These are phyloP conservation scores for Drosophila prolongata DNA, from an alignment of 2,888 invertebrate species.

Conservation along the genomic window DNA sequence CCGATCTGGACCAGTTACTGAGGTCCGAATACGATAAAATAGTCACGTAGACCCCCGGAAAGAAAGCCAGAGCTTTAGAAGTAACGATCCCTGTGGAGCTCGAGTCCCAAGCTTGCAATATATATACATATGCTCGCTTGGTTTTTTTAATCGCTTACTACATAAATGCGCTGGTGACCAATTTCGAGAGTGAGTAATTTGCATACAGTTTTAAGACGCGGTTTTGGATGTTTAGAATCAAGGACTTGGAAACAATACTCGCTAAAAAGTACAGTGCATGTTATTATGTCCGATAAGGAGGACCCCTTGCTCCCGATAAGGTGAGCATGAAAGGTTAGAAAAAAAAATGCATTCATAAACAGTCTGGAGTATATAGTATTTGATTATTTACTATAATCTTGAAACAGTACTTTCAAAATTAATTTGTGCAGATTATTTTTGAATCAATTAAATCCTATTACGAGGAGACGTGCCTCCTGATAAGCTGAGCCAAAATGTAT, in stretches of 20 bases:
- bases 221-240: conserved; percentile 55
- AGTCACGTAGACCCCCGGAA: conserved; percentile 64
- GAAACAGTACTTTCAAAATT: conserved; percentile 34
- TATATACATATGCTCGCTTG: neutral
- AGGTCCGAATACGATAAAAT: conserved; percentile 15
- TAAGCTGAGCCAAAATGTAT: neutral
- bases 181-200: conserved; percentile 9
- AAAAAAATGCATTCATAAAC: conserved; percentile 30
- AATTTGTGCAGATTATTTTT: conserved; percentile 74
- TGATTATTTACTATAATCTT: no score
- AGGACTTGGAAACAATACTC: conserved; percentile 35
- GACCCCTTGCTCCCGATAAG: neutral
- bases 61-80: neutral
- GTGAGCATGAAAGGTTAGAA: neutral
- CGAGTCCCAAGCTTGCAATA: neutral
- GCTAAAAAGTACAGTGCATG: conserved; percentile 6
- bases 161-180: neutral
- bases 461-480: neutral
- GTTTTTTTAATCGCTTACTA: neutral
- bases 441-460: conserved; percentile 51
- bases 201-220: neutral
- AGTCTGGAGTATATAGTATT: neutral
- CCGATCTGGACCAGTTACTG: neutral
- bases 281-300: no score
- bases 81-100: neutral